Conservation (phyloP, 2,113 vertebrate species). For the Cebidichthys violaceus region DNA sequence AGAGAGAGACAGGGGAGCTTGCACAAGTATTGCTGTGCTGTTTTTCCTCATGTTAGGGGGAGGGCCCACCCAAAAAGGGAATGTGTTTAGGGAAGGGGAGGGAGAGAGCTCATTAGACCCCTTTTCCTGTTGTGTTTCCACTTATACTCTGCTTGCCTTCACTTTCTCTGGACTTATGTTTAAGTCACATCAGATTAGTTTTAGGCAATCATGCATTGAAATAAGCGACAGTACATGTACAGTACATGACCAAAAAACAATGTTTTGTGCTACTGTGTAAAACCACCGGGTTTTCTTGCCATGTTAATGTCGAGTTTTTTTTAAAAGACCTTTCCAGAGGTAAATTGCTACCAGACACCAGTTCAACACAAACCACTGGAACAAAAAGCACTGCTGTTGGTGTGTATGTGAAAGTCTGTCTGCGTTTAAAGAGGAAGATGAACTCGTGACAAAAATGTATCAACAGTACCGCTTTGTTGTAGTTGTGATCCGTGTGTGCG, state of each 20-base stretch:
- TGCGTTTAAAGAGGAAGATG: neutral
- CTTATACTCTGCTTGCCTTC: constrained; percentile 18
- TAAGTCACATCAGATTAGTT: constrained; percentile 26
- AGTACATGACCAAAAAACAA: neutral
- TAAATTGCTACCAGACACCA: neutral
- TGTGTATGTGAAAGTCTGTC: neutral
- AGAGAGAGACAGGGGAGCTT: constrained; percentile 4
- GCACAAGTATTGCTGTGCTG: constrained; percentile 24
- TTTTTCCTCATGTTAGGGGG: constrained; percentile 22
- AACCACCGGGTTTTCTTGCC: neutral
- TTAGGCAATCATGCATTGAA: neutral
- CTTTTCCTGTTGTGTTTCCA: constrained; percentile 64
- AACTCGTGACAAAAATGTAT: neutral
- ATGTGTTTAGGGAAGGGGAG: constrained; percentile 55
- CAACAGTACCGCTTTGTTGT: neutral
- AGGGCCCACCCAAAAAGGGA: constrained; percentile 42
- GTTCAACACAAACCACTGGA: neutral
- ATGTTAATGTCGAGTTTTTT: neutral
- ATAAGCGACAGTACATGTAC: neutral
- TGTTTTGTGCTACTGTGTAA: neutral
- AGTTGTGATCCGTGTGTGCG: neutral
- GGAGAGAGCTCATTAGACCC: constrained; percentile 48
- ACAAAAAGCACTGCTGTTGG: neutral
- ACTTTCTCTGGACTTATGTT: constrained; percentile 7
- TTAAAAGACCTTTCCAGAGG: neutral